Conservation (phyloP, 2,797 vertebrate species). For the Tamandua tetradactyla region DNA sequence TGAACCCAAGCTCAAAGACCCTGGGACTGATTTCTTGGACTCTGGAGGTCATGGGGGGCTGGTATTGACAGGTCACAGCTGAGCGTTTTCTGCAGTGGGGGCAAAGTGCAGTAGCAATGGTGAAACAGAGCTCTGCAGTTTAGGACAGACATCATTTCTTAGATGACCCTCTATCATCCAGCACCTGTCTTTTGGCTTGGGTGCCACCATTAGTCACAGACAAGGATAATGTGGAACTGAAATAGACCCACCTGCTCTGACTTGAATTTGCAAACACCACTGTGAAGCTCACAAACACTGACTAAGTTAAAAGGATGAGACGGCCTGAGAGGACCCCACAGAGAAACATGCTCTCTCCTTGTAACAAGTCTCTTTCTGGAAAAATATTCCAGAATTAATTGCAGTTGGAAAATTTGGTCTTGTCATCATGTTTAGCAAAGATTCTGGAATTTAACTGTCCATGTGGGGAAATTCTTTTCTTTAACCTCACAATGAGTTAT, state of each 20-base stretch:
- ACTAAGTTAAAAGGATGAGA: not conserved
- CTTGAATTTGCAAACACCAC: slow-evolving; percentile 13
- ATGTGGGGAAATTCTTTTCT: not conserved
- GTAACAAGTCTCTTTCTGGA: not conserved
- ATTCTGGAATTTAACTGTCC: not conserved
- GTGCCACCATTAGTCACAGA: not conserved
- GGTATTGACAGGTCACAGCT: not conserved
- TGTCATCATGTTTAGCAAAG: not conserved
- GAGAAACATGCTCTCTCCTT: not conserved
- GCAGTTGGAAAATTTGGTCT: not conserved
- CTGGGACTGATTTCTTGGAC: not conserved
- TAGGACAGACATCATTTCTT: not conserved
- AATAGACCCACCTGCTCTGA: not conserved
- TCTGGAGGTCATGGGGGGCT: not conserved
- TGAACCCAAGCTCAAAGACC: not conserved
- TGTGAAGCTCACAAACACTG: not conserved
- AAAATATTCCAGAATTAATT: slow-evolving; percentile 27
- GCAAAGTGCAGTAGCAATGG: not conserved
- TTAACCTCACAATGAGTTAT: slow-evolving; percentile 36
- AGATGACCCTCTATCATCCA: not conserved
- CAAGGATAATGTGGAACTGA: not conserved
- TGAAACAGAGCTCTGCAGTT: not conserved
- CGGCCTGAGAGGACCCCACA: not conserved
- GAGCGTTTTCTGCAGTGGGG: not conserved
- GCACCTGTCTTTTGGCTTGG: not conserved